Evolutionary conservation across 2,888 invertebrate species (phyloP), one percentile per base, ranked within the genome.

Genomic region (Spilarctia lutea): DNA sequence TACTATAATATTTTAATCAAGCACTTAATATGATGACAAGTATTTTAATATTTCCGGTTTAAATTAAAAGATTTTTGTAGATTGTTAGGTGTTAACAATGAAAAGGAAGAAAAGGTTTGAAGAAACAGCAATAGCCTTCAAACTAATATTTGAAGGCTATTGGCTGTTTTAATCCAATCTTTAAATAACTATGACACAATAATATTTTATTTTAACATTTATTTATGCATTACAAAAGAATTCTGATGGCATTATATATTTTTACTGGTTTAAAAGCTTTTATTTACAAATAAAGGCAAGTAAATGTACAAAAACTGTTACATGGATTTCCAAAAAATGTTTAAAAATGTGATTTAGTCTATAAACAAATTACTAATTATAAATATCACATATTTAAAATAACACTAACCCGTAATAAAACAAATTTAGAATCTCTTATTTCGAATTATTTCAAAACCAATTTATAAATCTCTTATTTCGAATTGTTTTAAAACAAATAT

Each of bases 221-320:
- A 82, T 81, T 82, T 68, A 74, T 48, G n/a, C 70, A 74, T 73
- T 75, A 78, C 30, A 80, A 69, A 75, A 75, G 24, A 60, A 77
- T 77, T 72, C 67, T 69, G 45, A 76, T 81, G 82, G 82, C 79
- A 83, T 81, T 75, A 81, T 82, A 71, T 75, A 68, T 76, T 68
- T 74, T 66, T 30, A 63, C 70, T 79, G 76, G 66, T 68, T 56
- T 74, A 79, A 65, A 76, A 79, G 33, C 78, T 75, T 72, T 63
- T 75, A 75, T 65, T 71, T 66, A 80, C 68, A 73, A 68, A 71
- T 72, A 80, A 67, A 74, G 63, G 67, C 65, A 73, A 78, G 33
- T 74, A 56, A 77, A 73, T 70, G 27, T 52, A 70, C 27, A 70
- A 39, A 48, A 35, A 39, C n/a, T 56, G 3, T 39, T 27, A 11